Base-by-base conservation (phyloP, 92 coral and sea anemone genomes). In the Palythoa caribaeorum region DNA sequence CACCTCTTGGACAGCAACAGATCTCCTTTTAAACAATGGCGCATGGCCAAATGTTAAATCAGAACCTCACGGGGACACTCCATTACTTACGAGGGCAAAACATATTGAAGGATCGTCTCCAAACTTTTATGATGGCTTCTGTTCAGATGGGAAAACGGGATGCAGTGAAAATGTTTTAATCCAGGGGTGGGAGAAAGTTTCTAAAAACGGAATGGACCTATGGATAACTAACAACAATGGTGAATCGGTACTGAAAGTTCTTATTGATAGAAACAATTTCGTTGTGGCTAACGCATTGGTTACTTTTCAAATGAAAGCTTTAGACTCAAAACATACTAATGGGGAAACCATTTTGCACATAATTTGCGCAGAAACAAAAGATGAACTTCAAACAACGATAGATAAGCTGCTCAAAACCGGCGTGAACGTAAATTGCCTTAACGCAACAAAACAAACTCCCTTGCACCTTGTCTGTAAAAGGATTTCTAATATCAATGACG, bases 21-120 rank as follows among this genome's bases (percentile, higher is more conserved):
- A 28, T 71, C 21, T 71, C 44, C 76, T 71, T 36, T 36, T 71
- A 1, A 39, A 71, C 10, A 28, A 71, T 38, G 76, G 76, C 15
- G 76, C 76, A 17, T 6, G 44, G 17, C 40, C 76, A 10, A 71
- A 71, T 39, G 47, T 38, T 37, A 71, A 37, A 35, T 10, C 13
- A 2, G 16, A 44, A 44, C 50, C 38, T 39, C 15, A 71, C 76
- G 76, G 76, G 40, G 76, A 71, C 44, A 71, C 76, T 35, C 76
- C 76, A 71, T 36, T 71, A 14, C 38, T 71, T 5, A 71, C 76
- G 0, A 35, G 51, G 3, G 76, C 44, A 14, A 71, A 71, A 1
- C 15, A 4, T 3, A 11, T 71, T 35, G 76, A 36, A 39, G 44
- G 52, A 37, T 71, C n/a, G 1, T 28, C 40, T 9, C 14, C 1